Base-by-base conservation (phyloP, 2,113 vertebrate genomes). In the Protobothrops mucrosquamatus region DNA sequence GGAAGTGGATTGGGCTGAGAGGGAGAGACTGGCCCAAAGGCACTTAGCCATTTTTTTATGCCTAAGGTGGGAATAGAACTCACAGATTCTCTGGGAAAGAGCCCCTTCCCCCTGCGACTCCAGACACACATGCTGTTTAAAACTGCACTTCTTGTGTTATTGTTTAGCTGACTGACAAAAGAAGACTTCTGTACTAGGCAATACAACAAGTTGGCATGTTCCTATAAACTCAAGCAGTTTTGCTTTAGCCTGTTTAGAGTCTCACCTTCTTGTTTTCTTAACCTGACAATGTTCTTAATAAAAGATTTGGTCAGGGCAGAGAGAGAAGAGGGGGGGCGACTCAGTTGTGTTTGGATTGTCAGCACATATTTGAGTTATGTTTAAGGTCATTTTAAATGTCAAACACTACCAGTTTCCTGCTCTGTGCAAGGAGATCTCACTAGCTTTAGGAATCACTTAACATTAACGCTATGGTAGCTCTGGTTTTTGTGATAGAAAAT, bases 401-500 rank as follows among this genome's bases (percentile, higher is more conserved):
- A 69, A 69, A 92, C 86, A 54, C 48, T 81, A 64, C 22, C 85
- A 64, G 23, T 54, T 43, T 34, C 48, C 48, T 54, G 6, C 86
- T 88, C 51, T 34, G 46, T 18, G 86, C 6, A 61, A 34, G 18
- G 18, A 39, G 39, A 29, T 39, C 57, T 59, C 59, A 39, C 57
- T 48, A 69, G 57, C n/a, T n/a, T 59, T 88, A 88, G 86, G 22
- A 92, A 88, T 92, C 56, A 87, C 57, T 92, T 64, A 87, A n/a
- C 85, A 64, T 92, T 88, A 88, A 69, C 34, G 29, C 34, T 52
- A 54, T 54, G 22, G 29, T 54, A 92, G 0, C 46, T 2, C 91
- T 22, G 92, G 46, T 9, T 51, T 3, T 91, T 92, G 22, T 88
- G 94, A 89, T 74, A 92, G 89, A 57, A 85, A 94, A 87, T 10